Base-by-base conservation (phyloP, 2,113 vertebrate species). In the Notarius lentiginosus region DNA sequence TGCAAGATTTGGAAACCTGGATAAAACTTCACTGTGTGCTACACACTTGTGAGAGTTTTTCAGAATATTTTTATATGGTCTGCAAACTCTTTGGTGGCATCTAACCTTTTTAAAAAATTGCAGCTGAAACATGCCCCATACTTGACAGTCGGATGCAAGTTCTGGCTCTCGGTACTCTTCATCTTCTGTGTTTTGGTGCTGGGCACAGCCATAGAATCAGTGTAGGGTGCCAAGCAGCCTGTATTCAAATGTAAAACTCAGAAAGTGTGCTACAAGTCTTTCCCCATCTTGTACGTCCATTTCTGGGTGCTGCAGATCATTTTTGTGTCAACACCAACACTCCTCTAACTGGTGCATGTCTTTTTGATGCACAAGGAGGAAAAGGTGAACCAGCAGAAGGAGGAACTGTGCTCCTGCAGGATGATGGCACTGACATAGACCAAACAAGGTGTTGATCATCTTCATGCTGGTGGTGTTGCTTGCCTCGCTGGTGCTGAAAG, bases 221-320 rank as follows among this genome's bases (percentile, higher is more conserved):
- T 98, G 0, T 99, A 98, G 98, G 97, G 98, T 14, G 98, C 99
- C 58, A 98, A 99, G 92, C 98, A 99, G 91, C 99, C 98, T 0
- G 98, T 98, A 55, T 99, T 99, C 82, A 96, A 96, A 30, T 99
- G 98, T 90, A 99, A 99, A 93, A 99, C 98, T 30, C 97, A 99
- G 91, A 99, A 99, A 0, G 98, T 99, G 85, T 99, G 98, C 94
- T 99, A 99, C 93, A 99, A 99, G 87, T 99, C 98, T 20, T 99
- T 99, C 91, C 98, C 98, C 7, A 99, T 99, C 93, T 99, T 98
- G 12, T 98, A 99, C 0, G 96, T 99, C 60, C 97, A 98, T 80
- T 98, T 99, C 92, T 99, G 98, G 98, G 98, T 99, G 83, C 96
- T 99, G 82, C 98, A 99, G 95, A 98, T 99, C 92, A 99, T 99